phyloP scores from a whole-genome alignment of 1,140 invertebrate species.

The Heliconius congener region DNA sequence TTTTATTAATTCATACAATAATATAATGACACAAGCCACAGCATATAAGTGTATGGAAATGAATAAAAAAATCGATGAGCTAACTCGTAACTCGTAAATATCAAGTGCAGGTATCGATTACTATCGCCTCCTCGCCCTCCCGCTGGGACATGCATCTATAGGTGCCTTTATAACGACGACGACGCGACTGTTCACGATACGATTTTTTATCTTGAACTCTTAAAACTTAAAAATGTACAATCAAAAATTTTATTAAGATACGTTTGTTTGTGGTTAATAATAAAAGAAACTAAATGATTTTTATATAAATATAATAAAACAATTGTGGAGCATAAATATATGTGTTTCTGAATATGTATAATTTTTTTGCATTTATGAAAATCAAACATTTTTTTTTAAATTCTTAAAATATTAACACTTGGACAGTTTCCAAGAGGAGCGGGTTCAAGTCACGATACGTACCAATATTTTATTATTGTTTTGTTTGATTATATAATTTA shows the following conservation, averaged over 20 bases:
- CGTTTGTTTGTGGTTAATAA: background rate
- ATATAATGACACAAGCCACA: background rate
- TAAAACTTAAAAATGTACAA: background rate
- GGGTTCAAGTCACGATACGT: no score
- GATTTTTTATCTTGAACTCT: slow-evolving; percentile 2
- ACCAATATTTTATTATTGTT: no score
- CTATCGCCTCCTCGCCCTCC: slow-evolving; percentile 56
- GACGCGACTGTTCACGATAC: slow-evolving; percentile 35
- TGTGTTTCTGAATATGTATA: no score
- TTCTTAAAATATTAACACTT: no score
- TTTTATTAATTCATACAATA: background rate
- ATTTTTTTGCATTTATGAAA: no score
- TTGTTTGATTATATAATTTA: no score
- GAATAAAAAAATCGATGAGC: background rate
- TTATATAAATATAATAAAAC: no score
- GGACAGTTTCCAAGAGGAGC: no score
- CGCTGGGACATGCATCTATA: slow-evolving; percentile 45
- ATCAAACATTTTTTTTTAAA: no score
- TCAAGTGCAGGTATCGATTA: slow-evolving; percentile 61
- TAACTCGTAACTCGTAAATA: slow-evolving; percentile 51
- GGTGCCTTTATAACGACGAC: slow-evolving; percentile 16
- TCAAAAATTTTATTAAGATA: background rate
- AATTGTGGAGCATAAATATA: background rate
- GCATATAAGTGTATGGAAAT: slow-evolving; percentile 1
- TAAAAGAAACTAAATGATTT: no score